Percentiles rank a stretch among this genome's conserved stretches.
Conservation (phyloP, 2,888 invertebrate genomes). For the Crossocerus cetratus region DNA sequence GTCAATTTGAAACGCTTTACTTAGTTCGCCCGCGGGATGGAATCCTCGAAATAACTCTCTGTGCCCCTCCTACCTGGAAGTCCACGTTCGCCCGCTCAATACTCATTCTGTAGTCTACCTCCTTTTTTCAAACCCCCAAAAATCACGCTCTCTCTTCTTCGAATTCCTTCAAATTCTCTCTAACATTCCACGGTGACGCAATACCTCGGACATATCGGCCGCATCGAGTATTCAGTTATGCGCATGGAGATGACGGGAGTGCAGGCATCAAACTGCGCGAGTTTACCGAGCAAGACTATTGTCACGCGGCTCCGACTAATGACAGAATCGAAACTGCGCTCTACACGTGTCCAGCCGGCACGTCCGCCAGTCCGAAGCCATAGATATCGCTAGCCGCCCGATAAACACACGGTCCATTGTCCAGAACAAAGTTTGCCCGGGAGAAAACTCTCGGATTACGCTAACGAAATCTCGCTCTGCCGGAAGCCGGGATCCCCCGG, state of each 20-base stretch:
- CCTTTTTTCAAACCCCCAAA: no score
- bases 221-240: slow-evolving; percentile 8
- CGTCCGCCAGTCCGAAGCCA: background rate
- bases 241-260: background rate
- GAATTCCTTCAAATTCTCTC: no score
- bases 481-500: background rate
- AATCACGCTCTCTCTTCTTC: no score
- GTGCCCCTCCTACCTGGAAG: no score
- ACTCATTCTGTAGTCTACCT: no score
- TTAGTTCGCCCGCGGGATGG: no score
- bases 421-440: background rate
- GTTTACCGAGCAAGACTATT: slow-evolving; percentile 14
- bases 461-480: background rate
- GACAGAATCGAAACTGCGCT: slow-evolving; percentile 3
- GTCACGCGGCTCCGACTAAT: slow-evolving; percentile 17
- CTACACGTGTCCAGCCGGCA: background rate
- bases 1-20: no score
- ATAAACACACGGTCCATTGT: background rate
- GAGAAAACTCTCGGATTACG: background rate
- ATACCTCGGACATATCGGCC: no score
- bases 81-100: no score
- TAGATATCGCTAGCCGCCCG: background rate
- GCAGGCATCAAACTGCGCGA: slow-evolving; percentile 4
- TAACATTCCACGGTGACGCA: no score
- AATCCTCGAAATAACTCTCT: no score